Evolutionary conservation across 1,140 invertebrate genomes (phyloP), one percentile per base, ranked within the genome.

Genomic region (Zaprionus nigranus): DNA sequence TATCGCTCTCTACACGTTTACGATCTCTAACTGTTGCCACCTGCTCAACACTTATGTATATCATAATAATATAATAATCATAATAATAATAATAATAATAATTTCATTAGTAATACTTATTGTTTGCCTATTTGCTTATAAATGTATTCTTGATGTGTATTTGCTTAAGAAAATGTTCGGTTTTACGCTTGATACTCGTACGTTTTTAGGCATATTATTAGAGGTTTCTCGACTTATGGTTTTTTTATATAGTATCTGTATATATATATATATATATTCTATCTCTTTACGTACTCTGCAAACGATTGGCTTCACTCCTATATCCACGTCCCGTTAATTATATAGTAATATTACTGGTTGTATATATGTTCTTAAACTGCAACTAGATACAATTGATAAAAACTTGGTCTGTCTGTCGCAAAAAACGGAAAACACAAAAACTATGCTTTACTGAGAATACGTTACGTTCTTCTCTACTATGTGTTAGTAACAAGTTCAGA

Each of bases 91-190:
- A 65, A 65, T 67, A 77, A 74, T 79, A 79, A 58, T 76, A 72
- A 66, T 81, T 80, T 70, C 78, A 59, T 75, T 71, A 59, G 72
- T 81, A 80, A 81, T 81, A 81, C 78, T 81, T 80, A 68, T 65
- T 75, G 65, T 74, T 74, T 63, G 43, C 20, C 73, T 75, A 75
- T 64, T 59, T 59, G 67, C 67, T 71, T 75, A 70, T 20, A 58
- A 58, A 54, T 60, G 22, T 67, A 71, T 75, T 38, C 72, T 70
- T 70, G 61, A 70, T 53, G 70, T 65, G 20, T 62, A 46, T 58
- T 53, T 56, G 40, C 76, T 77, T 78, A 77, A 63, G 57, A 20
- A 49, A 70, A 36, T 73, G 36, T 30, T 65, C 59, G 34, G 3
- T 54, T 36, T 69, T 36, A 51, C 40, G 49, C 22, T 40, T 15